phyloP scores from a whole-genome alignment of 1,140 invertebrate species.

The Anadara kagoshimensis region DNA sequence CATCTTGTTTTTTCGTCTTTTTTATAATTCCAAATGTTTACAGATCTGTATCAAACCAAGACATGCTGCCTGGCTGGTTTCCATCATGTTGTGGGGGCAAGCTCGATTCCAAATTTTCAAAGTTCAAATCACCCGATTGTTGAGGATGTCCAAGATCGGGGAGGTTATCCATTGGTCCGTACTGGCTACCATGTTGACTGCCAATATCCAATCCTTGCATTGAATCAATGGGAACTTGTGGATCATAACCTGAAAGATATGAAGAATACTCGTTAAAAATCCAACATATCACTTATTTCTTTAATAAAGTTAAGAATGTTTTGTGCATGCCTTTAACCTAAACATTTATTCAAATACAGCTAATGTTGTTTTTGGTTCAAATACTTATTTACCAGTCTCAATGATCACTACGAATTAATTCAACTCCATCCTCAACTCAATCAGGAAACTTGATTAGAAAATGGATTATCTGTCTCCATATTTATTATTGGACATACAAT shows the following conservation, averaged over 20 bases:
- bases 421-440: too few species aligned
- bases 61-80: constrained; percentile 88
- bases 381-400: too few species aligned
- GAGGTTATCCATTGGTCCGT: constrained; percentile 83
- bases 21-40: constrained; percentile 73
- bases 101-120: constrained; percentile 83
- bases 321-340: too few species aligned
- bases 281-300: too few species aligned
- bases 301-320: too few species aligned
- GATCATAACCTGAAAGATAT: constrained; percentile 86
- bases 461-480: too few species aligned
- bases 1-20: too few species aligned
- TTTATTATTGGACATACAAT: background rate
- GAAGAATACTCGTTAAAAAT: too few species aligned
- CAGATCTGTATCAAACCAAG: constrained; percentile 97
- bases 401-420: too few species aligned
- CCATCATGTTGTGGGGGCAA: constrained; percentile 82
- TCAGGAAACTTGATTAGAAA: too few species aligned
- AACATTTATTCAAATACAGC: too few species aligned
- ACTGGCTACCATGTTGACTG: constrained; percentile 80
- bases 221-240: constrained; percentile 94
- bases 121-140: constrained; percentile 82
- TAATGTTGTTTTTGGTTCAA: too few species aligned
- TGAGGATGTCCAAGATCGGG: constrained; percentile 84
- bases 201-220: constrained; percentile 96